phyloP scores from a whole-genome alignment of 53 echinoderm and acorn worm genomes.

The Antedon mediterranea region DNA sequence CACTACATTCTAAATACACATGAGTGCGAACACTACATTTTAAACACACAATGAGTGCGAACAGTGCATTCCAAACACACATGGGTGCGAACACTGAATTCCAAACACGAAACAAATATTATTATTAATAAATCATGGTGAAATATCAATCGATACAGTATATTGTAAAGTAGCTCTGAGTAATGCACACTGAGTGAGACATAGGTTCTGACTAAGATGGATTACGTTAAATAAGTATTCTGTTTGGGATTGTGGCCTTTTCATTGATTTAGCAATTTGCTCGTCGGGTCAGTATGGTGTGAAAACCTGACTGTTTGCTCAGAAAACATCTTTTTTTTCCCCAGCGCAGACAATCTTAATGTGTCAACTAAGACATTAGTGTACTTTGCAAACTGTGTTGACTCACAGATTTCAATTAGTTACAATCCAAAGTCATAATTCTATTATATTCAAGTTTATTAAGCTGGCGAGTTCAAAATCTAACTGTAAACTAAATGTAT shows the following conservation, averaged over 20 bases:
- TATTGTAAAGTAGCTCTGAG: not conserved
- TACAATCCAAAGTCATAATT: too few relatives aligned
- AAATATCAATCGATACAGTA: not conserved
- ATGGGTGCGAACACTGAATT: too few relatives aligned
- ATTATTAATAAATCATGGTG: not conserved
- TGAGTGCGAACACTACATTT: too few relatives aligned
- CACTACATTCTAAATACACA: too few relatives aligned
- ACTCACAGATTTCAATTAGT: not conserved
- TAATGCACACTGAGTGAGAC: not conserved
- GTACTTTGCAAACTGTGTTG: not conserved
- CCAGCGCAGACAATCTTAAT: not conserved
- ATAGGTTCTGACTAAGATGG: not conserved
- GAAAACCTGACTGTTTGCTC: not conserved
- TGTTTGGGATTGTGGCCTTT: not conserved
- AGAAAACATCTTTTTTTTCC: not conserved
- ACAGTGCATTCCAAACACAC: too few relatives aligned
- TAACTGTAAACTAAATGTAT: too few relatives aligned
- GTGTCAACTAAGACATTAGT: not conserved
- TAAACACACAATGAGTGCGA: too few relatives aligned
- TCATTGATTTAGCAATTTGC: not conserved
- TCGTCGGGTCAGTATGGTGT: not conserved
- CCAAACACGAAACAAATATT: too few relatives aligned
- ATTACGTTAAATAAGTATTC: not conserved
- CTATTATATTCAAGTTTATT: too few relatives aligned
- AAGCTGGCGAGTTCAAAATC: too few relatives aligned